A percentile compares a stretch with the other conserved stretches of the same genome.
Evolutionary conservation across 1,140 invertebrate species (phyloP).

Genomic region (Manduca sexta): DNA sequence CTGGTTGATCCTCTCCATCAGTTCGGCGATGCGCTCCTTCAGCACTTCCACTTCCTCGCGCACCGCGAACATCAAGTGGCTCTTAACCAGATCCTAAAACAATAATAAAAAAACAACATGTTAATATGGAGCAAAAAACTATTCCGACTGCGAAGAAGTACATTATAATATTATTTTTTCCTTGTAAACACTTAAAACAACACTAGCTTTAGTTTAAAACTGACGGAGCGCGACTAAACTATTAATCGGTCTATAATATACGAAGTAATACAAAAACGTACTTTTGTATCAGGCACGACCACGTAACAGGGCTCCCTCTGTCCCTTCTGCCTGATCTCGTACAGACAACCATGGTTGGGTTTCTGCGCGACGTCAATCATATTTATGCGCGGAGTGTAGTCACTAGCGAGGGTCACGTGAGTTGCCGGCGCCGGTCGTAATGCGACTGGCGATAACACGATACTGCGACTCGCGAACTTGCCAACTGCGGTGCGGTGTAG

Average conservation of each 20-base stretch:
- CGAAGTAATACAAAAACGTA: slow-evolving; percentile 52
- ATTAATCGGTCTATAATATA: too few relatives aligned
- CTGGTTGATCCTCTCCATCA: slow-evolving; percentile 95
- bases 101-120: slow-evolving; percentile 26
- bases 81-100: slow-evolving; percentile 96
- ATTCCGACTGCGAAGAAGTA: too few relatives aligned
- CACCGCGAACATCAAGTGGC: slow-evolving; percentile 98
- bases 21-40: slow-evolving; percentile 95
- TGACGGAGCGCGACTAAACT: too few relatives aligned
- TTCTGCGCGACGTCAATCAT: slow-evolving; percentile 66
- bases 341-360: slow-evolving; percentile 74
- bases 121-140: too few relatives aligned
- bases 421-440: slow-evolving; percentile 27
- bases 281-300: slow-evolving; percentile 77
- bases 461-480: slow-evolving; percentile 15
- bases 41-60: slow-evolving; percentile 97
- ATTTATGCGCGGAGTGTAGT: slow-evolving; percentile 32
- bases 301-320: slow-evolving; percentile 77
- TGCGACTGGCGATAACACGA: slow-evolving; percentile 30
- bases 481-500: slow-evolving; percentile 20
- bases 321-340: slow-evolving; percentile 77
- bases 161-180: too few relatives aligned
- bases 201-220: too few relatives aligned
- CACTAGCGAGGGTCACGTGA: slow-evolving; percentile 29
- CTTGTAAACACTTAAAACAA: too few relatives aligned